Conservation (phyloP, 2,113 vertebrate genomes). For the Epinephelus fuscoguttatus region DNA sequence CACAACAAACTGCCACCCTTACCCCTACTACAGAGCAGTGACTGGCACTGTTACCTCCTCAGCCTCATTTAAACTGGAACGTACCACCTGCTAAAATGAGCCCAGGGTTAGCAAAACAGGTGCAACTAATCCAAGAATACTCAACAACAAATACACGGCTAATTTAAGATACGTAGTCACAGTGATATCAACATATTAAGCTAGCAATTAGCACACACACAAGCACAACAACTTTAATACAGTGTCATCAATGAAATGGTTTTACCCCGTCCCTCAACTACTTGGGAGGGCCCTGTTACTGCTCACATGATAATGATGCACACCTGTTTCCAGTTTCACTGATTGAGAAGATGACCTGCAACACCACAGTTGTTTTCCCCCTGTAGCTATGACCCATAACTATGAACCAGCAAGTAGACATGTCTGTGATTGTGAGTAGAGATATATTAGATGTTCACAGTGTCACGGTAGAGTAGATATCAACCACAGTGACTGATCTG, state of each 20-base stretch:
- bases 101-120: neutral
- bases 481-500: neutral
- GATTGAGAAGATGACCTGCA: neutral
- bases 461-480: neutral
- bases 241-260: neutral
- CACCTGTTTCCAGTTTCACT: conserved; percentile 6
- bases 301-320: neutral
- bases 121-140: neutral
- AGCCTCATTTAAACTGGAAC: neutral
- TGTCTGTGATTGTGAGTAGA: neutral
- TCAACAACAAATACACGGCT: neutral
- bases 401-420: neutral
- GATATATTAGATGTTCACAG: neutral
- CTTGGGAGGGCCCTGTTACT: neutral
- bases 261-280: neutral
- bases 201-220: neutral
- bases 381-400: too few relatives aligned
- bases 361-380: too few relatives aligned
- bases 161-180: neutral
- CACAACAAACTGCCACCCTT: neutral
- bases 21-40: neutral
- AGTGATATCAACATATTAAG: neutral
- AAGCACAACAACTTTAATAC: neutral
- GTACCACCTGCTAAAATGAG: neutral
- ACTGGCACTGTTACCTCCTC: neutral